Conservation (phyloP, 2,797 vertebrate genomes). For the Sebastes kiyomatsui region DNA sequence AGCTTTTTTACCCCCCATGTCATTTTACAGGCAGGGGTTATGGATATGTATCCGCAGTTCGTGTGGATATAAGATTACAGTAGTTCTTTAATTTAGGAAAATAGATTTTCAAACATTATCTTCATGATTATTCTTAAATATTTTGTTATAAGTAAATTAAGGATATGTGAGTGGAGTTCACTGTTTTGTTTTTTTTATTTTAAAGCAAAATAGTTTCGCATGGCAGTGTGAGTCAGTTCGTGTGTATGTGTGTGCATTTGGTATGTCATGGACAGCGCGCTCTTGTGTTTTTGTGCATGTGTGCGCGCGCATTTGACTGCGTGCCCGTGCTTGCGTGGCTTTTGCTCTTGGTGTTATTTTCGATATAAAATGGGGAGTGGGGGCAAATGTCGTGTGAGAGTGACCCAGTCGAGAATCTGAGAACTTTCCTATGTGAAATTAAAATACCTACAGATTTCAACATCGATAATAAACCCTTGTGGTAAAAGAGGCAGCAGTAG, state of each 20-base stretch:
- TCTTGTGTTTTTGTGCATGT: slow-evolving; percentile 49
- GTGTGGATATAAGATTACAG: neutral
- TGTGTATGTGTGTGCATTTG: slow-evolving; percentile 2
- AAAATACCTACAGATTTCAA: slow-evolving; percentile 57
- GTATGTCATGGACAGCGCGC: slow-evolving; percentile 22
- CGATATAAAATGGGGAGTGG: slow-evolving; percentile 12
- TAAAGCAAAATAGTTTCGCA: neutral
- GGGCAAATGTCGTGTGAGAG: slow-evolving; percentile 15
- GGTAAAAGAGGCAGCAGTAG: slow-evolving; percentile 36
- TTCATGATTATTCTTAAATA: neutral
- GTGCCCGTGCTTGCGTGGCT: slow-evolving; percentile 73
- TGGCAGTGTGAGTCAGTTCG: neutral
- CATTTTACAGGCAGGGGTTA: slow-evolving; percentile 19
- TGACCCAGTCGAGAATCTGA: slow-evolving; percentile 14
- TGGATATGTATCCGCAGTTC: neutral
- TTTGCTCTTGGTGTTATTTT: slow-evolving; percentile 49
- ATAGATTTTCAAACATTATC: neutral
- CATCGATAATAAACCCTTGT: slow-evolving; percentile 48
- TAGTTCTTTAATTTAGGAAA: neutral
- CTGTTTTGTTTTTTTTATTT: neutral
- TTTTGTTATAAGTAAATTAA: neutral
- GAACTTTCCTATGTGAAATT: slow-evolving; percentile 23
- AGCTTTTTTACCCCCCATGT: slow-evolving; percentile 10
- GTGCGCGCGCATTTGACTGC: slow-evolving; percentile 59
- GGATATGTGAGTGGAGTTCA: neutral